A percentile compares a stretch with the other conserved stretches of the same genome.
These are phyloP conservation scores for Aleiodes alternator DNA, from an alignment of 2,888 invertebrate genomes.

Conservation along the genomic window DNA sequence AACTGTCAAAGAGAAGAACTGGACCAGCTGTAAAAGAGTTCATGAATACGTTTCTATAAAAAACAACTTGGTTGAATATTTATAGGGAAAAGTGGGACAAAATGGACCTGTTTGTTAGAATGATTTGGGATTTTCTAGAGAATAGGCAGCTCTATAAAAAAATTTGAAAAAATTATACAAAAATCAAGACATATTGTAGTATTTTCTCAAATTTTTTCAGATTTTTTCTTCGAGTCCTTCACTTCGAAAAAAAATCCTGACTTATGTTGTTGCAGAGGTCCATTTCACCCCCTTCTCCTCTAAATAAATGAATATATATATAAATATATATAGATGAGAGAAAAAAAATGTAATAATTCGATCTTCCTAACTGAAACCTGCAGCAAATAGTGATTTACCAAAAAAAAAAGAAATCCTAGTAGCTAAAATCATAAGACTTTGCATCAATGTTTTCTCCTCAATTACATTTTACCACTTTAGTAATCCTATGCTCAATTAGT, in stretches of 20 bases:
- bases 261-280: no score
- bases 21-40: constrained; percentile 36
- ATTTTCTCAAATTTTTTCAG: no score
- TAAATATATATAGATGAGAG: constrained; percentile 11
- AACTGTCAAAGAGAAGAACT: constrained; percentile 24
- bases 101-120: no score
- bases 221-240: no score
- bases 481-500: constrained; percentile 68
- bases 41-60: constrained; percentile 56
- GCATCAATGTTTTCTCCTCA: constrained; percentile 20
- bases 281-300: no score
- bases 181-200: no score
- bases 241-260: no score
- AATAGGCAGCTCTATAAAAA: no score
- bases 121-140: no score
- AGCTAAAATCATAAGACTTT: constrained; percentile 12
- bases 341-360: constrained; percentile 26
- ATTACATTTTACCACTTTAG: constrained; percentile 50
- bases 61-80: constrained; percentile 2
- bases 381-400: constrained; percentile 35
- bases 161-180: no score
- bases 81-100: no score
- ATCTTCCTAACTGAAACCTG: constrained; percentile 26
- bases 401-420: background rate
- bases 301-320: no score